Evolutionary conservation across 2,113 vertebrate genomes (phyloP).

Genomic region (Hydrochoerus hydrochaeris): DNA sequence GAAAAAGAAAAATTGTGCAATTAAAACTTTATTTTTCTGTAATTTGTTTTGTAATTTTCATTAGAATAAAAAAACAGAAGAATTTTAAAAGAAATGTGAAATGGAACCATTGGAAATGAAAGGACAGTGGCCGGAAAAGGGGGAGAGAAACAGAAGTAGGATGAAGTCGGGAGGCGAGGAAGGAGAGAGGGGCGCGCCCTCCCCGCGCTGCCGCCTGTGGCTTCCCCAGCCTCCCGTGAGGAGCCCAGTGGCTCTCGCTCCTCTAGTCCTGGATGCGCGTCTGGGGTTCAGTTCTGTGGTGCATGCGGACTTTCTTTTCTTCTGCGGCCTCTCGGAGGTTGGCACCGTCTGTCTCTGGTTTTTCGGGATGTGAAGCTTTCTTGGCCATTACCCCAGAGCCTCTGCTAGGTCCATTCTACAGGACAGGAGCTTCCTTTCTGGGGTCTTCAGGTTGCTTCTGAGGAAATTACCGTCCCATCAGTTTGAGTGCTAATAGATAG

Average conservation of each 20-base stretch:
- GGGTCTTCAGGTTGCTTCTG: constrained; percentile 15
- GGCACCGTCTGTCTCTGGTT: not conserved
- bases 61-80: not conserved
- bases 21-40: not conserved
- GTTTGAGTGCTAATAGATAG: not conserved
- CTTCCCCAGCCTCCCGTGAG: not conserved
- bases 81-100: constrained; percentile 12
- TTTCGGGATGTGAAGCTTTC: not conserved
- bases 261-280: not conserved
- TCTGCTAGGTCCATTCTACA: not conserved
- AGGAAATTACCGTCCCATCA: not conserved
- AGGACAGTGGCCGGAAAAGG: not conserved
- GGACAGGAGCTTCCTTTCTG: not conserved
- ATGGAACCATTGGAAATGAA: not conserved
- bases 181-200: too few species aligned
- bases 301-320: not conserved
- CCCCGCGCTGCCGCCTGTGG: too few species aligned
- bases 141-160: not conserved
- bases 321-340: not conserved
- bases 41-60: not conserved
- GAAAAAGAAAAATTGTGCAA: not conserved
- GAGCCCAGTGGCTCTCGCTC: not conserved
- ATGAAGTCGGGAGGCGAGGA: not conserved
- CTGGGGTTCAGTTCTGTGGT: not conserved
- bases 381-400: not conserved